phyloP scores from a whole-genome alignment of 2,888 invertebrate genomes.

The Thecocarcelia acutangulata region DNA sequence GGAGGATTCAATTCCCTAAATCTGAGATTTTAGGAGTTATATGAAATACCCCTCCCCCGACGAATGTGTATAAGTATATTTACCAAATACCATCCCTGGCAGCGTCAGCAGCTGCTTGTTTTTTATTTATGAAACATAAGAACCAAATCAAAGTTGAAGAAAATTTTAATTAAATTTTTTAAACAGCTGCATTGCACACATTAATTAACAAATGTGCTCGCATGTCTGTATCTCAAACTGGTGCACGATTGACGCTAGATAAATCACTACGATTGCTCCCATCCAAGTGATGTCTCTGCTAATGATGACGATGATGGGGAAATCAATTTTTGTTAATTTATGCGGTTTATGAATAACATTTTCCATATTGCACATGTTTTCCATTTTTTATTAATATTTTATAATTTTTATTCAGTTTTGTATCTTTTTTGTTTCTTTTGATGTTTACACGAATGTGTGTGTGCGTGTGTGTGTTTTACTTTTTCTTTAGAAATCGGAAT shows the following conservation, averaged over 20 bases:
- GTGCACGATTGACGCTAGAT: conserved; percentile 39
- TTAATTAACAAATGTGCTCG: neutral
- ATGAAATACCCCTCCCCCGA: too few species aligned
- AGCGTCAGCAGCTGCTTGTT: neutral
- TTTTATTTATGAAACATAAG: neutral
- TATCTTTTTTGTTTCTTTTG: neutral
- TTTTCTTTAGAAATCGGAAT: neutral
- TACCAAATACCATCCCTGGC: neutral
- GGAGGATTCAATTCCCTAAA: too few species aligned
- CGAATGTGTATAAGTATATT: neutral
- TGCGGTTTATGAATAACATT: neutral
- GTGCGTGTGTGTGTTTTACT: too few species aligned
- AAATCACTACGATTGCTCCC: conserved; percentile 14
- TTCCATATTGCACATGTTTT: conserved; percentile 12
- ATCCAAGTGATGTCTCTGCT: neutral
- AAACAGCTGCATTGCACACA: neutral
- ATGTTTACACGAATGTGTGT: neutral
- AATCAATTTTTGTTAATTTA: conserved; percentile 39
- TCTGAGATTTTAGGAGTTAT: too few species aligned
- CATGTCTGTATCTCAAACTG: neutral
- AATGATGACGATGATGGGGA: conserved; percentile 13
- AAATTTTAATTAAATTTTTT: conserved; percentile 50
- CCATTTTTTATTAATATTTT: conserved; percentile 9
- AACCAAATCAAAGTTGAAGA: neutral
- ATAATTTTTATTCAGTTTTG: neutral